Percentiles rank a stretch among this genome's conserved stretches.
phyloP scores from a whole-genome alignment of 2,113 vertebrate species.

The Benthochromis sp. region DNA sequence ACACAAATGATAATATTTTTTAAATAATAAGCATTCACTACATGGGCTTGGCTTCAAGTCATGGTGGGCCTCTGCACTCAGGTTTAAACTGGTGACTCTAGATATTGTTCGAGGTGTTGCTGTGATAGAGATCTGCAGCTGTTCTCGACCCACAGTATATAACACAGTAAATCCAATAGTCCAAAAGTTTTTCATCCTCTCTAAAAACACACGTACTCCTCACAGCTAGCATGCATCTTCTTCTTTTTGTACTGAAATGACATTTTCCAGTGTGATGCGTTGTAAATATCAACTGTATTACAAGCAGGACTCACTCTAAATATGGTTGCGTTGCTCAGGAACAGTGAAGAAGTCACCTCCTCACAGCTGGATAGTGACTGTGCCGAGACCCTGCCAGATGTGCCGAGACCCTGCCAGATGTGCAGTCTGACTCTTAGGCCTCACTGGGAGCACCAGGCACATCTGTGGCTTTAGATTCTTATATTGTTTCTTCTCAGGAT shows the following conservation, averaged over 20 bases:
- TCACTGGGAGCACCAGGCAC: background rate
- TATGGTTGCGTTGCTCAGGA: background rate
- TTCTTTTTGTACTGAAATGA: background rate
- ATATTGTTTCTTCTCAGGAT: background rate
- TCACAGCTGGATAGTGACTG: background rate
- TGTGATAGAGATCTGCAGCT: background rate
- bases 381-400: background rate
- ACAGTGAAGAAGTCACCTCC: background rate
- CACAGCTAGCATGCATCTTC: background rate
- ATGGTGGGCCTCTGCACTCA: background rate
- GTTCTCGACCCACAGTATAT: background rate
- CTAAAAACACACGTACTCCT: accelerated
- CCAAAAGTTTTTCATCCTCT: background rate
- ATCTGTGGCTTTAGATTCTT: background rate
- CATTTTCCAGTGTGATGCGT: background rate
- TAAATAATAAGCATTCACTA: background rate
- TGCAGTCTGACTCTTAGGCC: background rate
- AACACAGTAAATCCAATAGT: accelerated
- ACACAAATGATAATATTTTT: accelerated
- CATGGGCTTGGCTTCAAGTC: accelerated
- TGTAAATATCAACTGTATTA: background rate
- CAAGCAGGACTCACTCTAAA: background rate
- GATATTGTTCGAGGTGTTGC: background rate
- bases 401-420: background rate
- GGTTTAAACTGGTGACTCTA: background rate